Evolutionary conservation across 2,888 invertebrate species (phyloP).

Genomic region (Asteroscopus sphinx): DNA sequence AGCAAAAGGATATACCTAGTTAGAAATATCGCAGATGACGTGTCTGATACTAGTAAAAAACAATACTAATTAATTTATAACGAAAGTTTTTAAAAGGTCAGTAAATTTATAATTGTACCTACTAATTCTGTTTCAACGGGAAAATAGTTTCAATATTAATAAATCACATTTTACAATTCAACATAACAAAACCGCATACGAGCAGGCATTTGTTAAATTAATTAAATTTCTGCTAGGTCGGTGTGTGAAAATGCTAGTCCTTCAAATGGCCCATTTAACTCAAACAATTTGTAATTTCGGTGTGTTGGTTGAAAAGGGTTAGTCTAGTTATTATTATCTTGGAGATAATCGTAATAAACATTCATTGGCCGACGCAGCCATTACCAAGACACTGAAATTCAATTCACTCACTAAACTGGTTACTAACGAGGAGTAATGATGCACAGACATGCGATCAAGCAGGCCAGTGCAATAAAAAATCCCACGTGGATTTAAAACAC

Average conservation of each 20-base stretch:
- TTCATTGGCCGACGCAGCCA: constrained; percentile 63
- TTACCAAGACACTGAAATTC: constrained; percentile 72
- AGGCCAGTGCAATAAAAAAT: constrained; percentile 53
- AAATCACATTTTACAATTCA: constrained; percentile 18
- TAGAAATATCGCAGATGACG: constrained; percentile 64
- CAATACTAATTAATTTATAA: constrained; percentile 10
- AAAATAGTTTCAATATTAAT: not conserved
- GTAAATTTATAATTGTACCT: constrained; percentile 26
- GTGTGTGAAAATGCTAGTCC: constrained; percentile 50
- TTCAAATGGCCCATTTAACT: constrained; percentile 59
- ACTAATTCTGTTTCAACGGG: constrained; percentile 4
- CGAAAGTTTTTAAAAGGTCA: constrained; percentile 9
- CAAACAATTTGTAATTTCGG: constrained; percentile 65
- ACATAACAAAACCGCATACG: constrained; percentile 18
- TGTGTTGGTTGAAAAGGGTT: constrained; percentile 65
- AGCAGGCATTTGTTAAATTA: constrained; percentile 46
- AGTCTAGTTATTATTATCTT: constrained; percentile 62
- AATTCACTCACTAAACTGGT: constrained; percentile 75
- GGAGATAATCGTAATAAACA: constrained; percentile 68
- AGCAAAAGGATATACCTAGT: constrained; percentile 67
- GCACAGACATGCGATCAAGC: constrained; percentile 72
- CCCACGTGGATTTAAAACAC: constrained; percentile 53
- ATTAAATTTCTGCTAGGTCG: constrained; percentile 52
- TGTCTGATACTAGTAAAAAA: constrained; percentile 21
- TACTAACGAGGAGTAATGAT: constrained; percentile 75